Percentiles rank a stretch among this genome's conserved stretches.
These are phyloP conservation scores for Helicolenus hilgendorfi DNA, from an alignment of 2,797 vertebrate species.

Conservation along the genomic window DNA sequence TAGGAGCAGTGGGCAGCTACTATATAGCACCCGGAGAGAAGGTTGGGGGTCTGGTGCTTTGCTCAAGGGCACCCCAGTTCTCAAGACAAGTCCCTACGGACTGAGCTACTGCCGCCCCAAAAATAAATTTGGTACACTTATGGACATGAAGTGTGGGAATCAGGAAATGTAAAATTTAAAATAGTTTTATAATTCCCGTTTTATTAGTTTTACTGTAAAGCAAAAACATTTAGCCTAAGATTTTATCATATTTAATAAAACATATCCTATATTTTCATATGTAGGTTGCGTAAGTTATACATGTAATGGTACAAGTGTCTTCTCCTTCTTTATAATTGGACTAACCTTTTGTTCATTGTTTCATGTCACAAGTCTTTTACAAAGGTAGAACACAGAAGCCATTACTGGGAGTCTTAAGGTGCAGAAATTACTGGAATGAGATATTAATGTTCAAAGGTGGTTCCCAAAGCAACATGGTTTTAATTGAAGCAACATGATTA, in stretches of 20 bases:
- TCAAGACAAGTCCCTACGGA: too few relatives aligned
- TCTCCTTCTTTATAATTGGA: not conserved
- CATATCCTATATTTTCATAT: not conserved
- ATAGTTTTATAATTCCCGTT: not conserved
- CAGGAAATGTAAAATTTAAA: not conserved
- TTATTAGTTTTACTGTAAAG: not conserved
- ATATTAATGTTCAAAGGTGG: slow-evolving; percentile 44
- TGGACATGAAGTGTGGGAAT: not conserved
- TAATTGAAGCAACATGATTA: slow-evolving; percentile 60
- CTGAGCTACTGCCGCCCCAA: too few relatives aligned
- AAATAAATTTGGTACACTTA: not conserved
- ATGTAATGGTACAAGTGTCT: not conserved
- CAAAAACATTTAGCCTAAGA: not conserved
- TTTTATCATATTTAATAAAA: not conserved
- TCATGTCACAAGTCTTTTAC: not conserved
- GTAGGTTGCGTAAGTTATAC: not conserved
- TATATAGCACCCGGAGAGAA: too few relatives aligned
- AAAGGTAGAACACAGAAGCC: not conserved
- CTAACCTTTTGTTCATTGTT: not conserved
- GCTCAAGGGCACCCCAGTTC: too few relatives aligned
- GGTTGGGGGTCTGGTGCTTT: too few relatives aligned
- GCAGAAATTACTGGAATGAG: slow-evolving; percentile 32
- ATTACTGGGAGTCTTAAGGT: not conserved
- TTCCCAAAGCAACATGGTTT: slow-evolving; percentile 51
- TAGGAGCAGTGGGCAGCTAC: too few relatives aligned